Conservation (phyloP, 2,113 vertebrate species). For the Beaufortia kweichowensis region DNA sequence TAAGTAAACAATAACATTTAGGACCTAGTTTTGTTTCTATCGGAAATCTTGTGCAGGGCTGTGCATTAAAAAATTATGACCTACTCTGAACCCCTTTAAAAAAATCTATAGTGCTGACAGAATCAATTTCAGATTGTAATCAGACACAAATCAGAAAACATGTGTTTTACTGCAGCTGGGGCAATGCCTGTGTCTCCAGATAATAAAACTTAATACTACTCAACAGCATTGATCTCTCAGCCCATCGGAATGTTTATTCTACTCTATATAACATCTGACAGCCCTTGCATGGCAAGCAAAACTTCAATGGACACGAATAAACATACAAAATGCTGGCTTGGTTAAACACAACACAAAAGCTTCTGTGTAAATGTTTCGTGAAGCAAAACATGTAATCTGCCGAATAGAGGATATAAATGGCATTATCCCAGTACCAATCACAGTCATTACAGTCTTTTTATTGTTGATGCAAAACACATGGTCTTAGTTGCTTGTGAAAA, state of each 20-base stretch:
- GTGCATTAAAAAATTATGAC: background rate
- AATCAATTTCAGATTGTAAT: slow-evolving; percentile 7
- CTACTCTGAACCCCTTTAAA: slow-evolving; percentile 10
- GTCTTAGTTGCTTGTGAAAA: background rate
- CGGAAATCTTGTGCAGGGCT: background rate
- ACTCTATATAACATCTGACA: slow-evolving; percentile 9
- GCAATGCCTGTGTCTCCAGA: background rate
- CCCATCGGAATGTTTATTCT: background rate
- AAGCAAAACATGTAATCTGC: background rate
- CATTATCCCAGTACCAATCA: background rate
- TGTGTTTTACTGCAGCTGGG: background rate
- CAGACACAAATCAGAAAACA: slow-evolving; percentile 14
- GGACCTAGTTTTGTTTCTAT: background rate
- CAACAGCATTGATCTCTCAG: slow-evolving; percentile 28
- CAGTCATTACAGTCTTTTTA: background rate
- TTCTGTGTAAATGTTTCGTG: background rate
- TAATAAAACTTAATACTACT: slow-evolving; percentile 17
- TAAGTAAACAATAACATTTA: background rate
- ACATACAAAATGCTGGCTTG: background rate
- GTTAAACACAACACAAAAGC: background rate
- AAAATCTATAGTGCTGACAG: slow-evolving; percentile 26
- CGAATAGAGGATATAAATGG: background rate
- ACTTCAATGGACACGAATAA: background rate
- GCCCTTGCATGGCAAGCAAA: slow-evolving; percentile 15
- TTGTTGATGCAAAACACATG: background rate